phyloP scores from a whole-genome alignment of 2,888 invertebrate species.

The Erebia ligea region DNA sequence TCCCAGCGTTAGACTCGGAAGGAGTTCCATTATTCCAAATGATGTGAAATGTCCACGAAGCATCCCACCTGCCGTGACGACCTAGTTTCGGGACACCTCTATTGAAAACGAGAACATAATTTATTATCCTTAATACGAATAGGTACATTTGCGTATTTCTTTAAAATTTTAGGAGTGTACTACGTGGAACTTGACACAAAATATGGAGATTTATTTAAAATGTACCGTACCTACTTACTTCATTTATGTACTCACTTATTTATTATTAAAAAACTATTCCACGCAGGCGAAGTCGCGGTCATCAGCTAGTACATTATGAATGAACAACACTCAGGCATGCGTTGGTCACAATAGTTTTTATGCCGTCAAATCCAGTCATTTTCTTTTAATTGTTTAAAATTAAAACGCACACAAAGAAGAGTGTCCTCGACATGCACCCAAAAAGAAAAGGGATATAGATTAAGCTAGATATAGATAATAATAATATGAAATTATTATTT shows the following conservation, averaged over 20 bases:
- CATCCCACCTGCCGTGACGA: constrained; percentile 44
- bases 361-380: too few species aligned
- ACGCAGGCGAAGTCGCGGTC: too few species aligned
- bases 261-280: background rate
- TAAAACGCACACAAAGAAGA: background rate
- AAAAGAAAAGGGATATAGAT: too few species aligned
- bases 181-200: constrained; percentile 19
- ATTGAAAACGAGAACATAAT: constrained; percentile 47
- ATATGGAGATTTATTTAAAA: constrained; percentile 20
- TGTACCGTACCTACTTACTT: too few species aligned
- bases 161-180: constrained; percentile 28
- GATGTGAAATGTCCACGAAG: constrained; percentile 33
- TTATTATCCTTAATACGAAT: constrained; percentile 46
- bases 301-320: too few species aligned
- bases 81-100: constrained; percentile 44
- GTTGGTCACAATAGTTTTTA: too few species aligned
- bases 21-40: constrained; percentile 14
- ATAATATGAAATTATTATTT: too few species aligned
- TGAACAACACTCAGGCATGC: too few species aligned
- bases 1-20: too few species aligned
- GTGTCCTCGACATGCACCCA: background rate
- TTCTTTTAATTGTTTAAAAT: too few species aligned
- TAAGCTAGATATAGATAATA: too few species aligned
- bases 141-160: constrained; percentile 40
- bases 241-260: too few species aligned